Percentiles rank a stretch among this genome's conserved stretches.
Evolutionary conservation across 2,797 vertebrate species (phyloP).

Genomic region (Chaetophractus vellerosus): DNA sequence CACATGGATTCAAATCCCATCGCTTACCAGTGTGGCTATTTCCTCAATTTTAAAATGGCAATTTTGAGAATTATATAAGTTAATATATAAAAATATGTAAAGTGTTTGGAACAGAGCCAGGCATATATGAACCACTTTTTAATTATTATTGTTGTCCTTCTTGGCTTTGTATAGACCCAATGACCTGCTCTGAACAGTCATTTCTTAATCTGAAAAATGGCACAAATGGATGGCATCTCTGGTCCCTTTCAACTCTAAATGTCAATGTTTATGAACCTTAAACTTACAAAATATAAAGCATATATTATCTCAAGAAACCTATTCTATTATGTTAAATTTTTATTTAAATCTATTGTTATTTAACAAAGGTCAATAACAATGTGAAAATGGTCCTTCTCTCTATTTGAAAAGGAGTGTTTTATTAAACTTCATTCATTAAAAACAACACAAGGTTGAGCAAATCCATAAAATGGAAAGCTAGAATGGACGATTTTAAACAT

Average conservation of each 20-base stretch:
- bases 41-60: not conserved
- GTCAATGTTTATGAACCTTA: not conserved
- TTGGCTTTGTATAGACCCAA: not conserved
- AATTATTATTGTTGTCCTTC: not conserved
- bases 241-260: not conserved
- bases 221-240: not conserved
- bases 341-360: slow-evolving; percentile 10
- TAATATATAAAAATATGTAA: not conserved
- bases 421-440: slow-evolving; percentile 16
- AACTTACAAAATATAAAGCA: not conserved
- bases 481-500: not conserved
- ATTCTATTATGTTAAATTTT: not conserved
- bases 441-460: not conserved
- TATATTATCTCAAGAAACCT: not conserved
- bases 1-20: not conserved
- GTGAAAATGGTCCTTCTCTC: not conserved
- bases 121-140: not conserved
- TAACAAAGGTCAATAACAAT: not conserved
- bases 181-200: not conserved
- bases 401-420: not conserved
- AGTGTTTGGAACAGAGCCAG: not conserved
- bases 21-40: not conserved
- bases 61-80: not conserved
- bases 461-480: slow-evolving; percentile 22
- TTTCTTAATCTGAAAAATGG: not conserved